Base-by-base conservation (phyloP, 2,797 vertebrate species). In the Benthosema pterotum region DNA sequence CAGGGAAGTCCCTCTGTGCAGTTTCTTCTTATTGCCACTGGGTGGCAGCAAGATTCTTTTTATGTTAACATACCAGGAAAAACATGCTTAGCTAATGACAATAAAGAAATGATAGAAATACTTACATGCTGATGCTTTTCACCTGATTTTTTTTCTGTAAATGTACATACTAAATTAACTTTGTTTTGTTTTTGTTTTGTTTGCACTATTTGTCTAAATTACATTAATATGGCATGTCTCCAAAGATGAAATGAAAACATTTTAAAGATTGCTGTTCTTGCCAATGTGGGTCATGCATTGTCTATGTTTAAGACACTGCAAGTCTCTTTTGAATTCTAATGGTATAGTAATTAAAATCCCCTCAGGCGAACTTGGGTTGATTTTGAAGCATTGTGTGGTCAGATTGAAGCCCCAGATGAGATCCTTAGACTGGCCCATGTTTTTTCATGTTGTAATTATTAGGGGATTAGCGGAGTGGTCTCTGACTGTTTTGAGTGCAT, bases 21-120 rank as follows among this genome's bases (percentile, higher is more conserved):
- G n/a, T 9, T 32, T 9, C 11, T 17, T 5, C 7, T 54, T 0
- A 4, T 63, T 16, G 53, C 69, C 88, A 83, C 78, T 72, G 75
- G 88, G 67, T 77, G 87, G 83, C 79, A 88, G 74, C 52, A 78
- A 42, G 18, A 52, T 53, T n/a, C 60, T 42, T 14, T 47, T 50
- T 38, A 52, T 46, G n/a, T 22, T 45, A 19, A 55, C 19, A 15
- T 7, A 46, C 43, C 49, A 28, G 11, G 12, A 45, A 19, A 18
- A 28, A 2, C 45, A 14, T 3, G 45, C 19, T 25, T 15, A 17
- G 43, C 9, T 64, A 46, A 49, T 55, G 45, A 46, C 45, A 14
- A 16, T 17, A 46, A 46, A 46, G 12, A 46, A 14, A 12, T 46
- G 12, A 46, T n/a, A 15, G 5, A 13, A 4, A n/a, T 46, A 25